phyloP scores from a whole-genome alignment of 2,797 vertebrate species.

The Urocyon cinereoargenteus region DNA sequence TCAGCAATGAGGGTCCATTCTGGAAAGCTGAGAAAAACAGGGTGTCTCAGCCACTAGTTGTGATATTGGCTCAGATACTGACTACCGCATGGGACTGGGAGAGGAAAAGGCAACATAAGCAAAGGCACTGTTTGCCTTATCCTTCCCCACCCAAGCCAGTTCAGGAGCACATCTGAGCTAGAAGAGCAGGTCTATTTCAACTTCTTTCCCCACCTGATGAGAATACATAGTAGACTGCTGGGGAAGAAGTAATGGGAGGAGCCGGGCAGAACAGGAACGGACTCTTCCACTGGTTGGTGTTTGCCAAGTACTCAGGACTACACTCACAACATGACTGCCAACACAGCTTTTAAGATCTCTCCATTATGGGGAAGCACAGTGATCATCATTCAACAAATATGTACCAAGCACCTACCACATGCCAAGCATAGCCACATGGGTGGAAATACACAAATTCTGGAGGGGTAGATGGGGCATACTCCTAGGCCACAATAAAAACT shows the following conservation, averaged over 20 bases:
- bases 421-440: neutral
- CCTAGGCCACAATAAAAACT: neutral
- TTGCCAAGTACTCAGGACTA: neutral
- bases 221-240: neutral
- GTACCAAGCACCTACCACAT: neutral
- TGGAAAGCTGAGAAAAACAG: constrained; percentile 14
- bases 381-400: neutral
- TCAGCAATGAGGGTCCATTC: neutral
- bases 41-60: neutral
- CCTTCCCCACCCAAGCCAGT: neutral
- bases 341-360: neutral
- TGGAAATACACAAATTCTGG: neutral
- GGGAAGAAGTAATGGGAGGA: neutral
- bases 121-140: neutral
- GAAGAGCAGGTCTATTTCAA: neutral
- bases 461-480: too few species aligned
- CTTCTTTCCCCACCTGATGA: neutral
- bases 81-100: neutral
- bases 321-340: neutral
- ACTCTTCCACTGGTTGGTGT: neutral
- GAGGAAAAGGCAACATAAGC: neutral
- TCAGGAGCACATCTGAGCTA: neutral
- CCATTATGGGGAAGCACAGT: neutral
- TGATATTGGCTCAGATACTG: neutral
- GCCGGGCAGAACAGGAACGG: neutral